These are phyloP conservation scores for Tenrec ecaudatus DNA, from an alignment of 2,113 vertebrate genomes.

Conservation along the genomic window DNA sequence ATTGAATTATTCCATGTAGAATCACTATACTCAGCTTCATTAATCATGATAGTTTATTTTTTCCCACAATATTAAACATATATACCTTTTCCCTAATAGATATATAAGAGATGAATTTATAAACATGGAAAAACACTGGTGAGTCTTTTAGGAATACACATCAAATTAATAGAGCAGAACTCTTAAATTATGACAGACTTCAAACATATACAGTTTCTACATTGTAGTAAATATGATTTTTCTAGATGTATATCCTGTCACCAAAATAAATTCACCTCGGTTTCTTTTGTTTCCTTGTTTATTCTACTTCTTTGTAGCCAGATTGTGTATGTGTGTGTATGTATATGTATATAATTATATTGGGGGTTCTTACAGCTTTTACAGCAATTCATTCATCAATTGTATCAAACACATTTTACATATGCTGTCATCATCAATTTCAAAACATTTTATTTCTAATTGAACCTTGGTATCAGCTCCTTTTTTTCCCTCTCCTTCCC, in stretches of 20 bases:
- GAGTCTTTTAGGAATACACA: not conserved
- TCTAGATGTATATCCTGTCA: not conserved
- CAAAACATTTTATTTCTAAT: too few species aligned
- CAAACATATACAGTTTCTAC: not conserved
- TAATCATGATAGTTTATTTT: slow-evolving; percentile 52
- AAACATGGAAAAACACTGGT: slow-evolving; percentile 9
- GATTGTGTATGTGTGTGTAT: too few species aligned
- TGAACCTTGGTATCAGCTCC: too few species aligned
- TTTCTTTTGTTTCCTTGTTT: not conserved
- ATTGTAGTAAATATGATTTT: not conserved
- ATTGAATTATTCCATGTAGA: slow-evolving; percentile 52
- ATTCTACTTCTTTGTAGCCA: not conserved
- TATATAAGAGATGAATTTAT: not conserved
- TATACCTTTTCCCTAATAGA: not conserved
- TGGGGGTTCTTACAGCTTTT: too few species aligned
- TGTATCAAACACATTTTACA: too few species aligned
- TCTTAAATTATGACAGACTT: not conserved
- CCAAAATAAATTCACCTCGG: not conserved
- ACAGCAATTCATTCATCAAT: too few species aligned
- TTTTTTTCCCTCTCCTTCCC: too few species aligned
- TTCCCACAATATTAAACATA: slow-evolving; percentile 29
- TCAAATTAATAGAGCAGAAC: slow-evolving; percentile 54
- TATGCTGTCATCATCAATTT: too few species aligned
- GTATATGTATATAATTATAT: too few species aligned
- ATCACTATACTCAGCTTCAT: slow-evolving; percentile 62